Percentiles rank a stretch among this genome's conserved stretches.
Evolutionary conservation across 2,113 vertebrate species (phyloP).

Genomic region (Ochotona curzoniae): DNA sequence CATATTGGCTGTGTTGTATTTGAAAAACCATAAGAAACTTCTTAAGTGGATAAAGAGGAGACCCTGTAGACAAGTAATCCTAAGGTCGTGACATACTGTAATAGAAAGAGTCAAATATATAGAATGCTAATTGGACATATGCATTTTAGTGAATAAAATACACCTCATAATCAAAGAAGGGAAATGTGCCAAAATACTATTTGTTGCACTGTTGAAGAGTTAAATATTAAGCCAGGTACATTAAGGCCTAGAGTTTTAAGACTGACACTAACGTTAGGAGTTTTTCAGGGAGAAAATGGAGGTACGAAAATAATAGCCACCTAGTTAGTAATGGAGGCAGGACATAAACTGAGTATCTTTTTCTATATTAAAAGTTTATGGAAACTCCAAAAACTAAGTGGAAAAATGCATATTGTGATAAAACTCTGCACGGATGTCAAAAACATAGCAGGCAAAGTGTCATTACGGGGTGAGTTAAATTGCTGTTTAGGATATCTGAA

Average conservation of each 20-base stretch:
- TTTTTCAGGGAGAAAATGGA: background rate
- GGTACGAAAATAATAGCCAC: background rate
- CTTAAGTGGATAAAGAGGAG: background rate
- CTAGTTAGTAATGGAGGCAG: background rate
- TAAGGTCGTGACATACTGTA: background rate
- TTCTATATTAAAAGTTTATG: background rate
- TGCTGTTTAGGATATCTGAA: too few species aligned
- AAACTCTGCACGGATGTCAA: too few species aligned
- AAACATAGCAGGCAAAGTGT: too few species aligned
- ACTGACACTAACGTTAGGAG: background rate
- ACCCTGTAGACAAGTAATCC: background rate
- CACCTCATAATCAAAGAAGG: background rate
- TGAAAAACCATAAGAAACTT: background rate
- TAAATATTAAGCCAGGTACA: background rate
- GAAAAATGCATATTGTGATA: too few species aligned
- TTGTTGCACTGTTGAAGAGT: background rate
- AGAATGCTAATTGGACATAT: background rate
- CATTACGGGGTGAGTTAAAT: too few species aligned
- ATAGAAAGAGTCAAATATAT: background rate
- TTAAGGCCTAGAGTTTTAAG: background rate
- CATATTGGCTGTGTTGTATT: background rate
- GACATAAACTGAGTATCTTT: background rate
- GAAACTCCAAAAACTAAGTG: too few species aligned
- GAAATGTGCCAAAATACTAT: background rate
- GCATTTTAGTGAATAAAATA: background rate